Evolutionary conservation across 2,888 invertebrate species (phyloP).

Genomic region (Macrophya annulata): DNA sequence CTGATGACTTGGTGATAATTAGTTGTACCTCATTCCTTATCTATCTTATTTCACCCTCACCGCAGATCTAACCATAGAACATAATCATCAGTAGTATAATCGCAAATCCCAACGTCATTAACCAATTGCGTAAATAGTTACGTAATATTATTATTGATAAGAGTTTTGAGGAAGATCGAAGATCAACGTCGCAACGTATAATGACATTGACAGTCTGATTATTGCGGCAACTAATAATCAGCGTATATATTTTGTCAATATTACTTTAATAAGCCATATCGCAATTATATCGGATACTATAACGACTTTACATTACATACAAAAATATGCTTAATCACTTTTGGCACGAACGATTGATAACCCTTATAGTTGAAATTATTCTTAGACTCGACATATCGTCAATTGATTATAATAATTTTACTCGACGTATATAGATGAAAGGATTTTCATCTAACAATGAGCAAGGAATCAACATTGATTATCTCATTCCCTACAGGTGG

Average conservation of each 20-base stretch:
- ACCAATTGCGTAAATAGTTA: neutral
- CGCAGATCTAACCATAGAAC: neutral
- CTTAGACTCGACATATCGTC: neutral
- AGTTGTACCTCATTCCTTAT: conserved; percentile 14
- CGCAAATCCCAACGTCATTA: conserved; percentile 1
- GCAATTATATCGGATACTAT: neutral
- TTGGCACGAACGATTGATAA: neutral
- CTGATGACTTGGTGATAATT: conserved; percentile 30
- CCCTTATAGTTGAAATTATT: neutral
- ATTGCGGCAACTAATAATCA: neutral
- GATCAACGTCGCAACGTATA: neutral
- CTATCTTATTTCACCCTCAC: conserved; percentile 12
- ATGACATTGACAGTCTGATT: neutral
- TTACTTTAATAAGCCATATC: neutral
- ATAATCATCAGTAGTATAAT: neutral
- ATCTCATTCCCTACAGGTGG: conserved; percentile 4
- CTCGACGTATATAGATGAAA: no score
- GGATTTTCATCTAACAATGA: neutral
- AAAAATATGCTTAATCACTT: neutral
- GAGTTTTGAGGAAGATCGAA: neutral
- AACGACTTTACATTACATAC: neutral
- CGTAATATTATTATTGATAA: conserved; percentile 12
- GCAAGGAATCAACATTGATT: neutral
- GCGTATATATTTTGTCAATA: neutral
- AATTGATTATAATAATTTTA: neutral